Conservation (phyloP, 2,888 invertebrate genomes). For the Lymantria dispar region DNA sequence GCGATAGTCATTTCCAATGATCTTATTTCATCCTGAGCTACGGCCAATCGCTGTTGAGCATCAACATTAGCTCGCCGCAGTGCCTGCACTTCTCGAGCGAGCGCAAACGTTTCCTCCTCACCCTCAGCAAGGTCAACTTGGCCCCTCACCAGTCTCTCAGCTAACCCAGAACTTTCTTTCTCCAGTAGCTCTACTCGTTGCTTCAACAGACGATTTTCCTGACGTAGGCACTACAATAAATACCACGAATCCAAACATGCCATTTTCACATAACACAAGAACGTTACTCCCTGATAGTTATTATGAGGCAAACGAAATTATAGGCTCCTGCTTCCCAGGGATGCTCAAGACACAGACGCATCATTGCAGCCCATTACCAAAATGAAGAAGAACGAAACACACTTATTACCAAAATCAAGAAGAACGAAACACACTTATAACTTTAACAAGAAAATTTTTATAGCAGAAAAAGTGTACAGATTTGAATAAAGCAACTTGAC, state of each 20-base stretch:
- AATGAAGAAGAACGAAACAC: conserved; percentile 1
- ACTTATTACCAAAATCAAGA: not conserved
- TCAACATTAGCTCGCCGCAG: conserved; percentile 93
- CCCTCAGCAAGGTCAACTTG: conserved; percentile 98
- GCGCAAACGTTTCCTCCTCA: conserved; percentile 93
- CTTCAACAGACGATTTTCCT: conserved; percentile 97
- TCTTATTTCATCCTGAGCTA: conserved; percentile 94
- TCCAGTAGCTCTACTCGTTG: conserved; percentile 97
- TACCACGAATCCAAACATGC: conserved; percentile 32
- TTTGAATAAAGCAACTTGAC: too few relatives aligned
- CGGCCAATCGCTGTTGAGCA: conserved; percentile 93
- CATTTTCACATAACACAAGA: conserved; percentile 13
- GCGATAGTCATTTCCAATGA: conserved; percentile 89
- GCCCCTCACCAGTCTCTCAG: conserved; percentile 94
- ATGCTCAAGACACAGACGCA: too few relatives aligned
- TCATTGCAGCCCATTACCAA: too few relatives aligned
- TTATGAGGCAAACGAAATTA: not conserved
- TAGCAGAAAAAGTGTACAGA: too few relatives aligned
- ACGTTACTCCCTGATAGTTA: not conserved
- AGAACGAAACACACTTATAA: conserved; percentile 1
- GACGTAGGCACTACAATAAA: conserved; percentile 84
- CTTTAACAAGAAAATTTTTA: too few relatives aligned
- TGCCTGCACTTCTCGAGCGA: conserved; percentile 94
- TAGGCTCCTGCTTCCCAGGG: too few relatives aligned
- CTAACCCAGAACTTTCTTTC: conserved; percentile 96